phyloP scores from a whole-genome alignment of 2,888 invertebrate species.

The Zaprionus obscuricornis region DNA sequence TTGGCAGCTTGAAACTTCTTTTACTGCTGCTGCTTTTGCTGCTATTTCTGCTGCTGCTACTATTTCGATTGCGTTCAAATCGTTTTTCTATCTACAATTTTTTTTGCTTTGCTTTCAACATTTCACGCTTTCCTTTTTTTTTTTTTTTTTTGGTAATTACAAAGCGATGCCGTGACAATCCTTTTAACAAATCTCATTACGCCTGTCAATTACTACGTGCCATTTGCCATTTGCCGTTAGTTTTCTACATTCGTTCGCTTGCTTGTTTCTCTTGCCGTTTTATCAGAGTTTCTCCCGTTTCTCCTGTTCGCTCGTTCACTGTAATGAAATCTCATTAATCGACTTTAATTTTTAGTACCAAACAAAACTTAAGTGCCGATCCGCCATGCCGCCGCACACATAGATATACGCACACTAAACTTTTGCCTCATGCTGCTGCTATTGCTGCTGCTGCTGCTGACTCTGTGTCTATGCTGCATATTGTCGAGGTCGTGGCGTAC shows the following conservation, averaged over 20 bases:
- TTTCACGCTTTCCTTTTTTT: neutral
- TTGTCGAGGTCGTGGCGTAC: slow-evolving; percentile 50
- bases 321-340: slow-evolving; percentile 73
- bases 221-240: slow-evolving; percentile 57
- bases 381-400: neutral
- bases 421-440: too few relatives aligned
- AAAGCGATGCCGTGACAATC: slow-evolving; percentile 62
- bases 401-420: too few relatives aligned
- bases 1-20: neutral
- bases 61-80: slow-evolving; percentile 46
- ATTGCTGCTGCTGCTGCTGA: too few relatives aligned
- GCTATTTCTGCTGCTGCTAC: too few relatives aligned
- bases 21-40: slow-evolving; percentile 41
- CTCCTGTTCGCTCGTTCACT: slow-evolving; percentile 7
- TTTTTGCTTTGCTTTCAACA: slow-evolving; percentile 16
- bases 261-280: too few relatives aligned
- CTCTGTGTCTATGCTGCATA: too few relatives aligned
- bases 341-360: slow-evolving; percentile 63
- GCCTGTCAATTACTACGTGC: slow-evolving; percentile 71
- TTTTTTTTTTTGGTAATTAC: slow-evolving; percentile 55
- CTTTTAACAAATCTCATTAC: slow-evolving; percentile 77
- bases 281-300: neutral
- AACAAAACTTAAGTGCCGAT: slow-evolving; percentile 57
- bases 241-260: too few relatives aligned
- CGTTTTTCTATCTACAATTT: slow-evolving; percentile 18